Evolutionary conservation across 2,113 vertebrate species (phyloP).

Genomic region (Oncorhynchus keta): DNA sequence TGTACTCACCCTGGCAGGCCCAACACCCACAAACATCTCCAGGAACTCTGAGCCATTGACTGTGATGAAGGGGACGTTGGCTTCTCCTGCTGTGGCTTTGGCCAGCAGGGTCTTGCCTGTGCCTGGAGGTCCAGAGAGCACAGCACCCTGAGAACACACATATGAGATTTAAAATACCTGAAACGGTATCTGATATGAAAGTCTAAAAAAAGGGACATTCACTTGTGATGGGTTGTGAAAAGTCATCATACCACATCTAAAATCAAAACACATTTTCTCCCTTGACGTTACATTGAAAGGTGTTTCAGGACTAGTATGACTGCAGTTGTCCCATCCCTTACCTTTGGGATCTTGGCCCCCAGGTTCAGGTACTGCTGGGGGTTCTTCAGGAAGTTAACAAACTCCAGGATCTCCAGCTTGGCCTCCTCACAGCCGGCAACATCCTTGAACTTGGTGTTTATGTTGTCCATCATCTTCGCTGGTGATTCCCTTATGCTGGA

Average conservation of each 20-base stretch:
- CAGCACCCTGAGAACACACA: conserved; percentile 75
- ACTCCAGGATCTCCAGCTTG: conserved; percentile 73
- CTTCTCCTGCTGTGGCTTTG: conserved; percentile 85
- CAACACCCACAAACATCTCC: conserved; percentile 87
- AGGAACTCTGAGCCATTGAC: conserved; percentile 84
- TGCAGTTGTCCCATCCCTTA: conserved; percentile 18
- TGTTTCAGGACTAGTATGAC: too few relatives aligned
- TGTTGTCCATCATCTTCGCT: conserved; percentile 64
- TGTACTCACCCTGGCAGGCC: conserved; percentile 80
- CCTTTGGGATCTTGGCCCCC: conserved; percentile 75
- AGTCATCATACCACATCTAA: background rate
- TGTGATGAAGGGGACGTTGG: conserved; percentile 84
- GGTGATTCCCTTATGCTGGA: conserved; percentile 69
- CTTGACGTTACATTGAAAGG: too few relatives aligned
- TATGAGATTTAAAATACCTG: background rate
- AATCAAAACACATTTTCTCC: background rate
- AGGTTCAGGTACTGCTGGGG: conserved; percentile 71
- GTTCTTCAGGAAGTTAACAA: conserved; percentile 75
- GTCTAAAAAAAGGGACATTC: too few relatives aligned
- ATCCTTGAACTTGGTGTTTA: conserved; percentile 62
- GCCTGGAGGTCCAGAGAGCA: conserved; percentile 83
- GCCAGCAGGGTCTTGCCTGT: conserved; percentile 83
- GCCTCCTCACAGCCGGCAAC: conserved; percentile 75
- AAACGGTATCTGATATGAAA: too few relatives aligned
- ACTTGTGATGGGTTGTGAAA: background rate